Evolutionary conservation across 2,113 vertebrate genomes (phyloP).

Genomic region (Pampusana beccarii): DNA sequence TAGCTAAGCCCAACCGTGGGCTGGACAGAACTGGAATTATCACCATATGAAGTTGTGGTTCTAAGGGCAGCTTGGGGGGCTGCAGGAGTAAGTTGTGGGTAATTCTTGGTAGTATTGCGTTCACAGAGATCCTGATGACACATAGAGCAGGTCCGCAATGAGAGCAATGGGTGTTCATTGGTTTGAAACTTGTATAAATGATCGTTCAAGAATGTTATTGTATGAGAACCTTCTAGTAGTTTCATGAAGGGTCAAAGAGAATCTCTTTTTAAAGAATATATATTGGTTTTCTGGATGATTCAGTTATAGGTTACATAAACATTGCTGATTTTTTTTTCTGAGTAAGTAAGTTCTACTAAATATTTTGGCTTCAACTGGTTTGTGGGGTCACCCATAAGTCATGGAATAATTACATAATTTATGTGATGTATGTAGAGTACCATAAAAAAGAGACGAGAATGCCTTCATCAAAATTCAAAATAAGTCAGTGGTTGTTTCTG

Average conservation of each 20-base stretch:
- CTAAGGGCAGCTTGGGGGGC: neutral
- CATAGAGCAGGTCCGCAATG: neutral
- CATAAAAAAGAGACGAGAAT: neutral
- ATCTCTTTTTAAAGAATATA: neutral
- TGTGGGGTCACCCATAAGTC: neutral
- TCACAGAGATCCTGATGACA: neutral
- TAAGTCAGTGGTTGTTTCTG: neutral
- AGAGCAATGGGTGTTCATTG: neutral
- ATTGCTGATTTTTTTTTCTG: neutral
- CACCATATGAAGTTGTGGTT: neutral
- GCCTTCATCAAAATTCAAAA: neutral
- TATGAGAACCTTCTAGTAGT: neutral
- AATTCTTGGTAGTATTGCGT: neutral
- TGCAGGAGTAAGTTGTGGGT: neutral
- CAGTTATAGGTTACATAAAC: neutral
- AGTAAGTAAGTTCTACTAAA: neutral
- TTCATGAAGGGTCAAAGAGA: neutral
- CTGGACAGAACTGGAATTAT: neutral
- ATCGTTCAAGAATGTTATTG: neutral
- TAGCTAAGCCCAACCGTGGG: neutral
- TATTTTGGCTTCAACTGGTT: neutral
- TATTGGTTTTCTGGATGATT: neutral
- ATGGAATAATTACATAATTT: accelerated
- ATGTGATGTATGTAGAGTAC: neutral
- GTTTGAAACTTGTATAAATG: neutral